Conservation (phyloP, 2,888 invertebrate species). For the Drepanosiphum platanoidis region DNA sequence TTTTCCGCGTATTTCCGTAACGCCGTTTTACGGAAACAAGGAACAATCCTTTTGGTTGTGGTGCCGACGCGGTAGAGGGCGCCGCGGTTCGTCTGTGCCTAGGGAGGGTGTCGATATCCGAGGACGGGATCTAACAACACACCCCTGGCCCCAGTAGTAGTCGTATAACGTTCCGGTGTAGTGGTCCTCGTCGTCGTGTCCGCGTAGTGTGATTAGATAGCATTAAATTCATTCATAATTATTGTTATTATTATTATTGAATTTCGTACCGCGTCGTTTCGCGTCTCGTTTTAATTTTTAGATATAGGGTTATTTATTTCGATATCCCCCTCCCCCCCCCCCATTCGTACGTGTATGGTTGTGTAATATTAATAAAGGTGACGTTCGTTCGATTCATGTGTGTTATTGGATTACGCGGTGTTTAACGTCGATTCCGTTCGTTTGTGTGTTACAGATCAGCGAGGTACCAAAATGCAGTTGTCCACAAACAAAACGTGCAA, state of each 20-base stretch:
- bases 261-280: too few species aligned
- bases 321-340: too few species aligned
- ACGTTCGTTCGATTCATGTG: background rate
- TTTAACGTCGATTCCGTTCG: background rate
- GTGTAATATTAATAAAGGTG: background rate
- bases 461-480: constrained; percentile 29
- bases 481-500: constrained; percentile 31
- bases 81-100: background rate
- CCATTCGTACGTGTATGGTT: too few species aligned
- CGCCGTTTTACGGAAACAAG: background rate
- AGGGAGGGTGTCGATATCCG: constrained; percentile 30
- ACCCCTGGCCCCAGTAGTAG: constrained; percentile 23
- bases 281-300: too few species aligned
- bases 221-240: background rate
- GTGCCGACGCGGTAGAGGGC: constrained; percentile 26
- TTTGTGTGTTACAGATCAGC: constrained; percentile 28
- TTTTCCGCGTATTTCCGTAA: background rate
- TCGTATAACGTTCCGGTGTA: constrained; percentile 22
- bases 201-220: background rate
- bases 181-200: constrained; percentile 10
- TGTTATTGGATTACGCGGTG: too few species aligned
- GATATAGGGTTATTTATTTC: too few species aligned
- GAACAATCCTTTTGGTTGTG: background rate
- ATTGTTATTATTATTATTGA: background rate
- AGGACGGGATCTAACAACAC: constrained; percentile 34